Evolutionary conservation across 2,888 invertebrate species (phyloP).

Genomic region (Sepiola atlantica): DNA sequence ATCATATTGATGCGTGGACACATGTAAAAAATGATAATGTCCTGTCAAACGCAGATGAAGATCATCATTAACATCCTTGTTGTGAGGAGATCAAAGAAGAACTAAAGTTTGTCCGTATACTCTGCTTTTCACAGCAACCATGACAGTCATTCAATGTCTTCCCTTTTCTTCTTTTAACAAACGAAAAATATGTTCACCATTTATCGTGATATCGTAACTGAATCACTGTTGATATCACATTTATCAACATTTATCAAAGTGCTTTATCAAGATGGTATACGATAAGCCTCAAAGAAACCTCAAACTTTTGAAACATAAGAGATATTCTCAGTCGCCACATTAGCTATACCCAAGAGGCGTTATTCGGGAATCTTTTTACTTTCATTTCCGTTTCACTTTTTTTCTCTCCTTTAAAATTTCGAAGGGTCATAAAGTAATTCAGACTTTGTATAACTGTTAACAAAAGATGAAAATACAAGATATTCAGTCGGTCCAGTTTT

Average conservation of each 20-base stretch:
- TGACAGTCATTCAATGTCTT: not conserved
- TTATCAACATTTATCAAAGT: not conserved
- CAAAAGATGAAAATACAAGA: too few relatives aligned
- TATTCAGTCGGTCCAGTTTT: too few relatives aligned
- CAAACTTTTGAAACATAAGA: too few relatives aligned
- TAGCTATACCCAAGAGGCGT: too few relatives aligned
- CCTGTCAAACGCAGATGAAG: not conserved
- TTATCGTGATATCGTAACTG: not conserved
- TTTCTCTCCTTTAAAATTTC: too few relatives aligned
- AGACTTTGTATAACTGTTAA: too few relatives aligned
- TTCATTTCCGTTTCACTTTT: too few relatives aligned
- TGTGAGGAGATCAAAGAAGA: not conserved
- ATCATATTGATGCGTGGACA: too few relatives aligned
- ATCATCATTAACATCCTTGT: constrained; percentile 2
- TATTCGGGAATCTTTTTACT: too few relatives aligned
- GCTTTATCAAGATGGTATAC: not conserved
- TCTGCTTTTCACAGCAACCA: not conserved
- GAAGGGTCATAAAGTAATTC: too few relatives aligned
- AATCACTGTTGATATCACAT: not conserved
- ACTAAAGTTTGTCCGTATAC: not conserved
- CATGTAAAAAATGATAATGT: not conserved
- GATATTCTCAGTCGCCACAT: too few relatives aligned
- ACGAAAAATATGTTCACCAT: not conserved
- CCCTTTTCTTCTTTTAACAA: not conserved
- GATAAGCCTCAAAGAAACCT: too few relatives aligned